Conservation (phyloP, 2,113 vertebrate genomes). For the Pionites leucogaster region DNA sequence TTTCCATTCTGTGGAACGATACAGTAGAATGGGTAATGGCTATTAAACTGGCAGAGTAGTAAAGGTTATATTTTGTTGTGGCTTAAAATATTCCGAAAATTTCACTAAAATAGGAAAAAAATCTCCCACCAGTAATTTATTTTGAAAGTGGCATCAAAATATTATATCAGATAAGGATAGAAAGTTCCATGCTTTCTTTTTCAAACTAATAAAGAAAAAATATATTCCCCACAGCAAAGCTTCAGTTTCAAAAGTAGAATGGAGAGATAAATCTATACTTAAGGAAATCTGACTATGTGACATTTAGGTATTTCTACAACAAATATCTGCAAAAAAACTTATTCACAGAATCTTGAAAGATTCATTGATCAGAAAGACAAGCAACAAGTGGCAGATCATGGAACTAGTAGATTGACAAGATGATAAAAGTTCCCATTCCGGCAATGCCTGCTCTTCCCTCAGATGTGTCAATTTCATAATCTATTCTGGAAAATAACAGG, state of each 20-base stretch:
- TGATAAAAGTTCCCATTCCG: neutral
- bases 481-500: neutral
- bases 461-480: neutral
- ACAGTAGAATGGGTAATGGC: neutral
- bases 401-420: neutral
- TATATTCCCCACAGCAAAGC: neutral
- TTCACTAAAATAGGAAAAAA: neutral
- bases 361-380: neutral
- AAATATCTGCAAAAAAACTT: neutral
- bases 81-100: neutral
- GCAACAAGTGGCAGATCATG: neutral
- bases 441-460: neutral
- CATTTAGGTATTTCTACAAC: neutral
- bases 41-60: neutral
- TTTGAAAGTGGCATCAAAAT: neutral
- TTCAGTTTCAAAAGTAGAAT: neutral
- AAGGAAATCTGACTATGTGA: neutral
- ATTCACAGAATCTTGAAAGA: neutral
- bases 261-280: neutral
- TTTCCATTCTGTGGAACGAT: neutral
- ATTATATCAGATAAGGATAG: neutral
- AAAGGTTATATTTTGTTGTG: neutral
- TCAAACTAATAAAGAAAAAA: neutral
- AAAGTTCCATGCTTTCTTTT: neutral
- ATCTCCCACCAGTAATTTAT: rapidly evolving